Evolutionary conservation across 1,140 invertebrate genomes (phyloP), one percentile per base, ranked within the genome.

Genomic region (Cecropterus lyciades): DNA sequence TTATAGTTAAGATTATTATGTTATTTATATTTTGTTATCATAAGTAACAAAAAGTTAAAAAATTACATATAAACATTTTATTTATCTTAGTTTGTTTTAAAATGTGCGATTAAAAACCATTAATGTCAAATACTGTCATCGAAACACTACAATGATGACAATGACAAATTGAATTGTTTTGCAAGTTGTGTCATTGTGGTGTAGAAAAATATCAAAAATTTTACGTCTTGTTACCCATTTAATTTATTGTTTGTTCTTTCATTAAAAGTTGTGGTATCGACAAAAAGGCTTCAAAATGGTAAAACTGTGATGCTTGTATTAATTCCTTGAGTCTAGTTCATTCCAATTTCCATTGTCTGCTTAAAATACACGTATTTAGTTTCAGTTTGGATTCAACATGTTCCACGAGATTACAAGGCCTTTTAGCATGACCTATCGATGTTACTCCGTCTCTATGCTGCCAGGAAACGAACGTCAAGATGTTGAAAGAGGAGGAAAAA

Each of bases 401-500:
- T 97, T 97, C 86, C 96, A 96, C 49, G 96, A 97, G 69, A 95
- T 95, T 67, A 94, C 95, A n/a, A 92, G 96, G 55, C 95, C 94
- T 11, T 98, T 98, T 82, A 97, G 96, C 72, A 95, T 95, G 40
- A 95, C 96, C 11, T 98, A 97, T 87, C 94, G 95, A 91, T 99
- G 98, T 92, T 99, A 96, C 92, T 99, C 98, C 0, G 98, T 99
- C 0, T 98, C 98, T 0, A 99, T 99, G 98, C 90, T 99, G 45
- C 97, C 97, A 33, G 97, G 98, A 65, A 97, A 97, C 83, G 98
- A 99, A 75, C 93, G 98, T 70, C 95, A 97, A 82, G 98, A 99
- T 92, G 98, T 99, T n/a, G 98, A 99, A 93, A 95, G 97, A 80
- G 98, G 98, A 78, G 98, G 98, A 76, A 99, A 99, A 95, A 99